A percentile compares a stretch with the other conserved stretches of the same genome.
Evolutionary conservation across 2,888 invertebrate genomes (phyloP).

Genomic region (Cosmorhoe ocellata): DNA sequence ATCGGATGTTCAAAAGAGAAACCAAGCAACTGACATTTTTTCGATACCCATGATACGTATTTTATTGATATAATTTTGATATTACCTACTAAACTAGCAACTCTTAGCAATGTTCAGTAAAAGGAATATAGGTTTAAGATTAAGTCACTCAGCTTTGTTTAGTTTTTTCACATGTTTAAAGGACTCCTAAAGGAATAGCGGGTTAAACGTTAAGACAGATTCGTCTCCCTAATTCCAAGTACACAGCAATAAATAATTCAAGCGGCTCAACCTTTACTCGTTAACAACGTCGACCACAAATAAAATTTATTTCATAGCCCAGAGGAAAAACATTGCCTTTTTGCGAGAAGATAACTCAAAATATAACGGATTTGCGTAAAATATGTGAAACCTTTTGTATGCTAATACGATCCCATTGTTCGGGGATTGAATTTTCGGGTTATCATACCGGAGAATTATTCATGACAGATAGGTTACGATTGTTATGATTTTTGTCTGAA

Average conservation of each 20-base stretch:
- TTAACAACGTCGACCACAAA: slow-evolving; percentile 53
- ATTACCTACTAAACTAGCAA: no score
- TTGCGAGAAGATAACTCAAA: slow-evolving; percentile 76
- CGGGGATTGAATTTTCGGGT: slow-evolving; percentile 80
- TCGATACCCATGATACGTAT: no score
- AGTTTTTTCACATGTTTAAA: no score
- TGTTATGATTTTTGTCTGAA: slow-evolving; percentile 56
- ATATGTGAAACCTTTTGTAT: slow-evolving; percentile 82
- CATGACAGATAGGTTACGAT: slow-evolving; percentile 69
- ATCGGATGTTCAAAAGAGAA: no score
- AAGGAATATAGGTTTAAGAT: no score
- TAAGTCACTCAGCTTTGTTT: no score
- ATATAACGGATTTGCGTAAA: slow-evolving; percentile 80
- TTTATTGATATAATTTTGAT: no score
- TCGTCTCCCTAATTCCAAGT: slow-evolving; percentile 18
- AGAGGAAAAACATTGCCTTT: slow-evolving; percentile 67
- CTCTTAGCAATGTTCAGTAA: no score
- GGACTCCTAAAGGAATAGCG: no score
- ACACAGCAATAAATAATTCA: slow-evolving; percentile 50
- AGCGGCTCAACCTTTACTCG: slow-evolving; percentile 43
- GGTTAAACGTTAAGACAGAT: background rate
- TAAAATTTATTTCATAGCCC: slow-evolving; percentile 70
- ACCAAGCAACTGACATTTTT: no score
- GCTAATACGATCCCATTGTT: slow-evolving; percentile 81
- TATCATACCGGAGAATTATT: slow-evolving; percentile 78